Base-by-base conservation (phyloP, 2,888 invertebrate species). In the Ennomos fuscantarius region DNA sequence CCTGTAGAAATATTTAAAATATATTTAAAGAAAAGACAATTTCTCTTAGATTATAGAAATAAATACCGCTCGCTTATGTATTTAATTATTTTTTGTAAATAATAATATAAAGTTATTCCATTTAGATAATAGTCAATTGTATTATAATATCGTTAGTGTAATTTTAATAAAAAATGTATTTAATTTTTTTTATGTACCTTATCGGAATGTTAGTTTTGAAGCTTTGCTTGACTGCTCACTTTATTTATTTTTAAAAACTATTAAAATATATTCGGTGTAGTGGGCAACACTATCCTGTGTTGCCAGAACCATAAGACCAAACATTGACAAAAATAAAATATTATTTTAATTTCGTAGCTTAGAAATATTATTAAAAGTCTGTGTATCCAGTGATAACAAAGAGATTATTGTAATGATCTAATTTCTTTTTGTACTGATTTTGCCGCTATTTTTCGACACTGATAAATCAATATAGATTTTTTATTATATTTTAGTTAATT, bases 121-220 rank as follows among this genome's bases (percentile, higher is more conserved):
- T 75, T 81, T 90, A 89, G 89, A 71, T 71, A 62, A 74, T 89
- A 90, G 87, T 81, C 77, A 82, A 83, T 82, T 91, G 90, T 91
- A 89, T 87, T 87, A 90, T 88, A 78, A 84, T 89, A 89, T 84
- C 79, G 77, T 71, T 89, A 89, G 86, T 60, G 63, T 87, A 85
- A 79, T 70, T 49, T 74, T 81, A 78, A 66, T 73, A 78, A 68
- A n/a, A 76, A 79, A 74, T 80, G 75, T 83, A 82, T 82, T 84
- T 82, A 58, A 77, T 83, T 79, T 78, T 78, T 79, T 66, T 76
- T 74, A 76, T 73, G 65, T 68, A 47, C 35, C 33, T 41, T 33
- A n/a, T 46, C 44, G 53, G 53, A 59, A 36, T 48, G 58, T 59
- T 57, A 53, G 54, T 24, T 64, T 65, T 13, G n/a, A 35, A 43